phyloP scores from a whole-genome alignment of 2,113 vertebrate genomes.

The Melanostigma gelatinosum region DNA sequence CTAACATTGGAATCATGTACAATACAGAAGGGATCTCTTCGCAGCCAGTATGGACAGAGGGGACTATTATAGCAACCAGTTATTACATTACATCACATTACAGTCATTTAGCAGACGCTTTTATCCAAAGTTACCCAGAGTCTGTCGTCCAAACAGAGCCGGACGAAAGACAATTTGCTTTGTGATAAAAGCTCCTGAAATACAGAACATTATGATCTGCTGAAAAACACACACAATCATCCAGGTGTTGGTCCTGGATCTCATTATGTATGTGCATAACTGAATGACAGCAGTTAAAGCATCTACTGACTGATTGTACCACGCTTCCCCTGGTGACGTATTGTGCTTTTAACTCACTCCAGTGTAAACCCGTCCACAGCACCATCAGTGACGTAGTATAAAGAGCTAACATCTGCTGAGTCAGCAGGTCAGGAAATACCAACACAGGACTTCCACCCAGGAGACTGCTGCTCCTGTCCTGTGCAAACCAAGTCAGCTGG shows the following conservation, averaged over 20 bases:
- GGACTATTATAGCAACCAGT: neutral
- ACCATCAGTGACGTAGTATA: no score
- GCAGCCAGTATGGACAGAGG: neutral
- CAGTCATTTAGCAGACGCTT: no score
- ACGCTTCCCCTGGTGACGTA: neutral
- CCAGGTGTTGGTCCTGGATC: neutral
- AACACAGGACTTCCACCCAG: no score
- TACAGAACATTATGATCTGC: neutral
- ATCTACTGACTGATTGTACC: no score
- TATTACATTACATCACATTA: neutral
- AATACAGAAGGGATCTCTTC: neutral
- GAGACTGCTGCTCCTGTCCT: no score
- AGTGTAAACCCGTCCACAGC: no score
- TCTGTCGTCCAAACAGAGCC: neutral
- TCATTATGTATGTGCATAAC: neutral
- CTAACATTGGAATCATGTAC: no score
- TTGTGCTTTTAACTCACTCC: no score
- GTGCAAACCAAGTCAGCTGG: no score
- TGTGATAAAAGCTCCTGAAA: neutral
- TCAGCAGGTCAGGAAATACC: no score
- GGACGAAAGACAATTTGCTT: neutral
- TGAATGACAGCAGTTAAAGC: neutral
- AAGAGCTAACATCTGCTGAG: no score
- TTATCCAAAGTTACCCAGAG: neutral
- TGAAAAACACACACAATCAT: neutral